Base-by-base conservation (phyloP, 2,888 invertebrate genomes). In the Trachelus troglodyta region DNA sequence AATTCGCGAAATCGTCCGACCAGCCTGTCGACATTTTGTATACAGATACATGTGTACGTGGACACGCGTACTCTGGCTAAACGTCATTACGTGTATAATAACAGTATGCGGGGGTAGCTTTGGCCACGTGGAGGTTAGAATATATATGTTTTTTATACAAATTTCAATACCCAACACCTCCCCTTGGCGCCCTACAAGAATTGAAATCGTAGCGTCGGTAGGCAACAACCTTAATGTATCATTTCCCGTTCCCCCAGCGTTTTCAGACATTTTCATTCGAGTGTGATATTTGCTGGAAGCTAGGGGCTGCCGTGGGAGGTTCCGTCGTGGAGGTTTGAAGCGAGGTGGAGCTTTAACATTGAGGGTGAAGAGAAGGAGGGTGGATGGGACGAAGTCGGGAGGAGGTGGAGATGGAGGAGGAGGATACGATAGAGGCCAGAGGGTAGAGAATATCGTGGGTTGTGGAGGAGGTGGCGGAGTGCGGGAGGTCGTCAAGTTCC, bases 211-310 rank as follows among this genome's bases (percentile, higher is more conserved):
- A 56, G 40, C 40, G 23, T 56, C 81, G 80, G 77, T 75, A 40
- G 81, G 82, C 79, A 73, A 80, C 73, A 78, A 79, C 80, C 79
- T 79, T 84, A 82, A 84, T 83, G 82, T 80, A 83, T 84, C 83
- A 83, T 81, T 83, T 79, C 79, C 80, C 79, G 76, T 77, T 79
- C 81, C 79, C 79, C 82, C 81, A 83, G 83, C 83, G 83, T 82
- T 85, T 83, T 81, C 81, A 82, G 85, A 84, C 82, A 84, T 86
- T 86, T 85, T 86, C 84, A 85, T 86, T 83, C 83, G 83, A 82
- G 83, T 84, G 83, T 83, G 84, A 85, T 83, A 83, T 85, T 83
- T 83, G 83, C 82, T 81, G 80, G 83, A 83, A 83, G 83, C 81
- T 81, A 79, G 84, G 82, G 81, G 77, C 81, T 76, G 83, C 81